Evolutionary conservation across 2,113 vertebrate genomes (phyloP), one percentile per base, ranked within the genome.

Genomic region (Cephalopterus ornatus): DNA sequence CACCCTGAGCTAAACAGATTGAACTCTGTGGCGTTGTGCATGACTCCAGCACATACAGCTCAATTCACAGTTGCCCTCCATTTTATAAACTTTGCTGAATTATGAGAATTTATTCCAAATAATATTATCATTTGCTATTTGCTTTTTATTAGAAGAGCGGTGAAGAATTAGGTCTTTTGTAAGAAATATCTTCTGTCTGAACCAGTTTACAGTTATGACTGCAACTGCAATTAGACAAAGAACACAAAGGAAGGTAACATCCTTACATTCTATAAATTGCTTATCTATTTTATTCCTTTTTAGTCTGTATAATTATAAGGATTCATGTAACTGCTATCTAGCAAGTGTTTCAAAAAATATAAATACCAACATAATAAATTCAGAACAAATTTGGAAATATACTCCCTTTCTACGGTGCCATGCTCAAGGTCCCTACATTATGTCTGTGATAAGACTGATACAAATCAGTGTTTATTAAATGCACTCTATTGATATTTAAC

Each of bases 391-490:
- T 37, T 77, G 23, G 75, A 59, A 74, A 77, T 81, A 22, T 8
- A 89, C 75, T 88, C 50, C 42, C 35, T 77, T 84, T 72, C 47
- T 44, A 46, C 32, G 58, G 24, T 59, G 71, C 39, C 63, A 68
- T 15, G 47, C 41, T 33, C 1, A 3, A 62, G 9, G 33, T 68
- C n/a, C n/a, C 91, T 73, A 52, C 37, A 14, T 84, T 55, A 90
- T 28, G 8, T 14, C 61, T 65, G 23, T 4, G 26, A 32, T 88
- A 91, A 88, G 58, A 87, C 71, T 89, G 89, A 76, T 49, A 91
- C 58, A 91, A 94, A 85, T 95, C 72, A 93, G 70, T 75, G 37
- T 88, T 93, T 96, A 88, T 92, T 92, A 94, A 93, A 88, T 81
- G 85, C 44, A 78, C 26, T 91, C 24, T 82, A 56, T 72, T 92